Evolutionary conservation across 2,797 vertebrate species (phyloP).

Genomic region (Manis crassicaudata): DNA sequence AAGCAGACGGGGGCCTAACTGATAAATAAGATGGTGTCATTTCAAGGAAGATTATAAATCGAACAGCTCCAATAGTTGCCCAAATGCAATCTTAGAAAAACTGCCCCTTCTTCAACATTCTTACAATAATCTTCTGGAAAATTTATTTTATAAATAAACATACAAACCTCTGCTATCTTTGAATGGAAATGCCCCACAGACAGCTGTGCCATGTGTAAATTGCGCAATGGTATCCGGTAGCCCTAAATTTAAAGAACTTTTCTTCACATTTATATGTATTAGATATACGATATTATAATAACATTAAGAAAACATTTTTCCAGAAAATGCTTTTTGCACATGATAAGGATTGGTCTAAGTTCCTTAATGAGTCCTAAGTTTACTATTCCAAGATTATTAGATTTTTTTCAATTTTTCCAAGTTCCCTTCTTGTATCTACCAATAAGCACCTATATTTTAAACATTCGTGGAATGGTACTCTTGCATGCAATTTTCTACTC

Average conservation of each 20-base stretch:
- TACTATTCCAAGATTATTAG: background rate
- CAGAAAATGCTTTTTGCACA: background rate
- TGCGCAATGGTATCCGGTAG: background rate
- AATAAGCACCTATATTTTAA: background rate
- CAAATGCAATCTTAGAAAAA: constrained; percentile 3
- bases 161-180: background rate
- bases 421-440: background rate
- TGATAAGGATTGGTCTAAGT: background rate
- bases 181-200: background rate
- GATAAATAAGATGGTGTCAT: background rate
- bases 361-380: background rate
- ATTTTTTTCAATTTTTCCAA: constrained; percentile 18
- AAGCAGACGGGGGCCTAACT: background rate
- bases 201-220: background rate
- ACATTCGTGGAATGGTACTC: background rate
- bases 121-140: background rate
- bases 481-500: background rate
- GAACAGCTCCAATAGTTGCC: background rate
- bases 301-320: background rate
- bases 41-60: background rate
- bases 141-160: background rate
- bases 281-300: background rate
- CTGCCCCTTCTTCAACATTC: background rate
- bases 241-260: background rate
- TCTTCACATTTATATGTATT: background rate